Conservation (phyloP, 37 sponge, comb jelly and placozoan species). For the Ephydatia muelleri region DNA sequence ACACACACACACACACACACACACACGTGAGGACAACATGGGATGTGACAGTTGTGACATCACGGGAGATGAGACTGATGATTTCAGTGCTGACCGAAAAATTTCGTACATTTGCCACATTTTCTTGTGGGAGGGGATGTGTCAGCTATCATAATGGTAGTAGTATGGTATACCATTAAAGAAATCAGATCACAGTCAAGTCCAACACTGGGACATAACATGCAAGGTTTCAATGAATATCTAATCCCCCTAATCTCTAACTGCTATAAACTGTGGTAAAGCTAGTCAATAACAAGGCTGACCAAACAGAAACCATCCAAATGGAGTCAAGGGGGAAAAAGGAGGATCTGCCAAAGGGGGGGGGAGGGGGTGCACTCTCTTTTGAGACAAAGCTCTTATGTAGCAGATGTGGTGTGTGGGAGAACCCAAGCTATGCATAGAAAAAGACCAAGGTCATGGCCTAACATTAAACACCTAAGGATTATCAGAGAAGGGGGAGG, state of each 20-base stretch:
- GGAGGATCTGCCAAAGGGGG: not conserved
- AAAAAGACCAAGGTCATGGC: not conserved
- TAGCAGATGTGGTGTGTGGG: not conserved
- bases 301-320: not conserved
- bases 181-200: not conserved
- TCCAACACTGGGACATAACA: not conserved
- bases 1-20: not conserved
- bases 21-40: not conserved
- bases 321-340: not conserved
- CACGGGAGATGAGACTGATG: not conserved
- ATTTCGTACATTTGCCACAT: no score
- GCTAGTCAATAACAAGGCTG: not conserved
- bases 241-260: not conserved
- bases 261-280: not conserved
- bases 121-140: no score
- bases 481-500: not conserved
- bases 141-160: no score
- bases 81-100: not conserved
- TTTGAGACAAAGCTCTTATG: not conserved
- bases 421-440: not conserved
- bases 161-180: no score
- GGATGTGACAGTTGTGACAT: not conserved
- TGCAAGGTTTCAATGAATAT: not conserved
- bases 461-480: not conserved
- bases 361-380: not conserved